Conservation (phyloP, 2,888 invertebrate genomes). For the Leucophora obtusa region DNA sequence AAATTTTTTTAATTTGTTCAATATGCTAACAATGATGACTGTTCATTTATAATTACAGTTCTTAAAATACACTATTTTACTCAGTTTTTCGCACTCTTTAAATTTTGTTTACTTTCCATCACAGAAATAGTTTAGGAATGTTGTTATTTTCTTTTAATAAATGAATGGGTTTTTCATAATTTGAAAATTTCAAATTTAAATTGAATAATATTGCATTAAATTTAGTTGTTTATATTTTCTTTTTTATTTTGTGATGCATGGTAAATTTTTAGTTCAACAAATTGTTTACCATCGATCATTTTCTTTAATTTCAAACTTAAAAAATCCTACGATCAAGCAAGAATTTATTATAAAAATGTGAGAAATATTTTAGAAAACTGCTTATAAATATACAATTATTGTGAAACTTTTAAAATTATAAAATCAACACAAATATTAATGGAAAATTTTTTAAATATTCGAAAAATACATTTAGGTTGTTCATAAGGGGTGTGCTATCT, state of each 20-base stretch:
- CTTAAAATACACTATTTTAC: not conserved
- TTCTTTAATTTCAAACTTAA: not conserved
- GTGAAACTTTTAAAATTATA: no score
- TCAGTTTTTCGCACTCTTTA: not conserved
- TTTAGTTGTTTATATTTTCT: not conserved
- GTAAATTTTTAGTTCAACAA: not conserved
- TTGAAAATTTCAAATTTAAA: not conserved
- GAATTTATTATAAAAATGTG: conserved; percentile 12
- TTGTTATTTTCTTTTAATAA: conserved; percentile 10
- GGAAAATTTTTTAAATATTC: no score
- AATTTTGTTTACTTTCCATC: not conserved
- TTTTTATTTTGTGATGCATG: not conserved
- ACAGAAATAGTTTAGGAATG: not conserved
- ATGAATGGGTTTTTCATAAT: not conserved
- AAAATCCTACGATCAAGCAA: conserved; percentile 29
- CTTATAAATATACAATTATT: not conserved
- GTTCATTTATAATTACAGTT: conserved; percentile 54
- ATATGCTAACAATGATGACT: conserved; percentile 48
- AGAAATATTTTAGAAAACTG: conserved; percentile 15
- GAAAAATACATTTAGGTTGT: no score
- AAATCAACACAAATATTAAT: no score
- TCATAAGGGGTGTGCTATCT: no score
- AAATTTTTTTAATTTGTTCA: conserved; percentile 13
- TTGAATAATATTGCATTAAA: conserved; percentile 27
- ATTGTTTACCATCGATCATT: conserved; percentile 45